Conservation (phyloP, 1,140 invertebrate species). For the Zaprionus kolodkinae region DNA sequence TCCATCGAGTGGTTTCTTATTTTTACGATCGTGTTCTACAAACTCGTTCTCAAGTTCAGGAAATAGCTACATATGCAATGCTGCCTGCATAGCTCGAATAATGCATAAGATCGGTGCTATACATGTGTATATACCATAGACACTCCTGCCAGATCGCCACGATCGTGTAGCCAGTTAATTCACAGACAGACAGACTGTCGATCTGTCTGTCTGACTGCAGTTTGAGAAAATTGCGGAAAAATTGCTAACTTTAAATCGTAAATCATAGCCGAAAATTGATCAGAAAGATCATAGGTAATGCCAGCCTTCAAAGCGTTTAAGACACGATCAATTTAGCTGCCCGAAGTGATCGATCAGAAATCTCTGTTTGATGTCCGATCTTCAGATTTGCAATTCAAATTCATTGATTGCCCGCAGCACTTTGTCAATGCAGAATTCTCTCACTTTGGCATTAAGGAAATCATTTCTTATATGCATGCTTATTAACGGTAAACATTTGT, state of each 20-base stretch:
- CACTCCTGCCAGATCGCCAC: slow-evolving; percentile 24
- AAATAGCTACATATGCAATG: slow-evolving; percentile 63
- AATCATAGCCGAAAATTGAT: slow-evolving; percentile 9
- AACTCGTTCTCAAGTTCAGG: slow-evolving; percentile 80
- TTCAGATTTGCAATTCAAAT: slow-evolving; percentile 44
- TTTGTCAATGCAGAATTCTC: slow-evolving; percentile 11
- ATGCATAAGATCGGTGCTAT: slow-evolving; percentile 45
- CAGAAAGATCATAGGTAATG: slow-evolving; percentile 7
- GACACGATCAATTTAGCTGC: not conserved
- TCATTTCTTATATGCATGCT: slow-evolving; percentile 10
- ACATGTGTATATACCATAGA: slow-evolving; percentile 18
- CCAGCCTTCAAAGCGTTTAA: slow-evolving; percentile 23
- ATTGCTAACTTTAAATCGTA: slow-evolving; percentile 2
- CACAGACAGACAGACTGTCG: not conserved
- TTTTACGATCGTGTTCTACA: slow-evolving; percentile 42
- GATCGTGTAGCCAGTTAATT: slow-evolving; percentile 16
- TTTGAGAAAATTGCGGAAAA: slow-evolving; percentile 25
- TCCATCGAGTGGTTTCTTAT: slow-evolving; percentile 27
- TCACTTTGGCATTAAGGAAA: slow-evolving; percentile 4
- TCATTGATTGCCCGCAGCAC: slow-evolving; percentile 12
- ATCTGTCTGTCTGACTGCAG: slow-evolving; percentile 1
- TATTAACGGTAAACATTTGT: slow-evolving; percentile 28
- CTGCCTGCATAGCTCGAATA: slow-evolving; percentile 47
- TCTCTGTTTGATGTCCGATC: not conserved
- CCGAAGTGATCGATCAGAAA: slow-evolving; percentile 19